Conservation (phyloP, 2,113 vertebrate species). For the Stictonetta naevosa region DNA sequence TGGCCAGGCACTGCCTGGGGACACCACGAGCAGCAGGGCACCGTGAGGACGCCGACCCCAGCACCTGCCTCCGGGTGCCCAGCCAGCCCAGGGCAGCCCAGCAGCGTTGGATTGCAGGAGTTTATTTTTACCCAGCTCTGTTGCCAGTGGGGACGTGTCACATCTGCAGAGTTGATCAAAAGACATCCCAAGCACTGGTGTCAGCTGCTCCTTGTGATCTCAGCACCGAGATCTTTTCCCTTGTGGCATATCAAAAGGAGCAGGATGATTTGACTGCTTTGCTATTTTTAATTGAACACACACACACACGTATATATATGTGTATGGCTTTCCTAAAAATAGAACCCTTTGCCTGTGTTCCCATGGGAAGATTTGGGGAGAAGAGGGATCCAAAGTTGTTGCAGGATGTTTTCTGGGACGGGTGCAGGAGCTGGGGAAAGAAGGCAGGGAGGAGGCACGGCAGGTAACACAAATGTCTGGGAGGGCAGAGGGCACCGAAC, state of each 20-base stretch:
- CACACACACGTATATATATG: slow-evolving; percentile 34
- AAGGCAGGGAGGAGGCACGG: background rate
- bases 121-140: slow-evolving; percentile 70
- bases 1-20: background rate
- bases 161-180: slow-evolving; percentile 75
- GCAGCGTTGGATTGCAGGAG: slow-evolving; percentile 15
- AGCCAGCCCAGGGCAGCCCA: slow-evolving; percentile 17
- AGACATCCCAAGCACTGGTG: slow-evolving; percentile 54
- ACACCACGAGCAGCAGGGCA: background rate
- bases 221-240: slow-evolving; percentile 67
- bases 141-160: slow-evolving; percentile 67
- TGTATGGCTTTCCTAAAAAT: slow-evolving; percentile 68
- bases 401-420: slow-evolving; percentile 35
- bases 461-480: slow-evolving; percentile 9
- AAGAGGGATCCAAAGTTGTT: slow-evolving; percentile 26
- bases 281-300: slow-evolving; percentile 63
- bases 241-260: slow-evolving; percentile 75
- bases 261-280: slow-evolving; percentile 63
- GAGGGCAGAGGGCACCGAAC: background rate
- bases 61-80: background rate
- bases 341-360: slow-evolving; percentile 61
- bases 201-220: slow-evolving; percentile 75
- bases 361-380: slow-evolving; percentile 62
- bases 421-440: background rate
- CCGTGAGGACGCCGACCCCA: background rate